These are phyloP conservation scores for Drosophila pseudoobscura DNA, from an alignment of 1,140 invertebrate species.

Conservation along the genomic window DNA sequence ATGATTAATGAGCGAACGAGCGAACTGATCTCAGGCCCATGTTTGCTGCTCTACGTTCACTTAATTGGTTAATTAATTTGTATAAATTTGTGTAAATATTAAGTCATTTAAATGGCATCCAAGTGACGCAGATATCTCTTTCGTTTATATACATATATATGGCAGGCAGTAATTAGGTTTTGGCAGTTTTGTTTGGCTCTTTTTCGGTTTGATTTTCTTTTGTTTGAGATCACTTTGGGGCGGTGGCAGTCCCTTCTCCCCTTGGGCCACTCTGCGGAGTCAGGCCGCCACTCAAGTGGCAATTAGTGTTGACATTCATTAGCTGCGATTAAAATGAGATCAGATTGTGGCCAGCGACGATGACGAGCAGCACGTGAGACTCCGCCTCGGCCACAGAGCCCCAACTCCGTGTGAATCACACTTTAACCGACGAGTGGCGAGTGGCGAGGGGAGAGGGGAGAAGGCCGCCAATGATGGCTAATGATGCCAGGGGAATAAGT, in stretches of 20 bases:
- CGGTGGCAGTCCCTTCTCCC: background rate
- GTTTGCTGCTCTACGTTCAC: slow-evolving; percentile 21
- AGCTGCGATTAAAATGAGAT: slow-evolving; percentile 76
- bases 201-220: slow-evolving; percentile 35
- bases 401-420: slow-evolving; percentile 55
- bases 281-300: slow-evolving; percentile 45
- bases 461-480: slow-evolving; percentile 26
- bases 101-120: slow-evolving; percentile 42
- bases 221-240: slow-evolving; percentile 46
- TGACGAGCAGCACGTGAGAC: slow-evolving; percentile 62
- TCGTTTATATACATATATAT: slow-evolving; percentile 21
- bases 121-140: slow-evolving; percentile 20
- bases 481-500: slow-evolving; percentile 31
- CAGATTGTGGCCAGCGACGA: slow-evolving; percentile 56
- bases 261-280: background rate
- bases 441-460: slow-evolving; percentile 1
- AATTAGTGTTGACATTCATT: slow-evolving; percentile 79
- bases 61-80: slow-evolving; percentile 63
- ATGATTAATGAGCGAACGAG: slow-evolving; percentile 45
- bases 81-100: slow-evolving; percentile 55
- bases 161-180: slow-evolving; percentile 47
- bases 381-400: slow-evolving; percentile 5
- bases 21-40: no score
- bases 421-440: slow-evolving; percentile 6
- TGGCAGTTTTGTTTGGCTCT: slow-evolving; percentile 47